phyloP scores from a whole-genome alignment of 1,140 invertebrate genomes.

The Heliconius melpomene region DNA sequence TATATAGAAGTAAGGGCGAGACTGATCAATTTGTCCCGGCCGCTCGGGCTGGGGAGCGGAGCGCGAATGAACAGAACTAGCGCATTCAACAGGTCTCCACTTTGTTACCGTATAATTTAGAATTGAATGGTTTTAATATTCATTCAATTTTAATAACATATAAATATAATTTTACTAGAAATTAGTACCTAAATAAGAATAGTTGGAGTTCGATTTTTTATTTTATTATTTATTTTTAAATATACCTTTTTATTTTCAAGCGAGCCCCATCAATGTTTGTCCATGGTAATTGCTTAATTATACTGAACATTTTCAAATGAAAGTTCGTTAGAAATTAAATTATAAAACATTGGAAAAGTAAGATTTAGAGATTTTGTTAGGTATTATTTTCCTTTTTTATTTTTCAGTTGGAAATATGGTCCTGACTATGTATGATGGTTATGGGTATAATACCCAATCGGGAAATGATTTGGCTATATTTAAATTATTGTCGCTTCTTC shows the following conservation, averaged over 20 bases:
- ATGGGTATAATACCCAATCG: too few relatives aligned
- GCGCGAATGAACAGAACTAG: slow-evolving; percentile 56
- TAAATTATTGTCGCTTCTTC: too few relatives aligned
- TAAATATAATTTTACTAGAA: not conserved
- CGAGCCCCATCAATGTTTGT: too few relatives aligned
- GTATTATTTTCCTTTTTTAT: too few relatives aligned
- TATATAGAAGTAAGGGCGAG: not conserved
- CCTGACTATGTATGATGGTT: too few relatives aligned
- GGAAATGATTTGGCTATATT: too few relatives aligned
- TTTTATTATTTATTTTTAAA: not conserved
- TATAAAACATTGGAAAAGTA: too few relatives aligned
- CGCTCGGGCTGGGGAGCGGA: slow-evolving; percentile 48
- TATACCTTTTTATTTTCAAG: not conserved
- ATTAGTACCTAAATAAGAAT: not conserved
- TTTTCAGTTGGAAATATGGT: too few relatives aligned
- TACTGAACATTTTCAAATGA: too few relatives aligned
- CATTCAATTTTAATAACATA: not conserved
- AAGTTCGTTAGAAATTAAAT: too few relatives aligned
- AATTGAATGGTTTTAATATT: slow-evolving; percentile 18
- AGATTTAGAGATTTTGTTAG: too few relatives aligned
- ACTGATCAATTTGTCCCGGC: slow-evolving; percentile 39
- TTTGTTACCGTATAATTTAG: slow-evolving; percentile 45
- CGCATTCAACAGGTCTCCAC: slow-evolving; percentile 64
- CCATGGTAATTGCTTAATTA: too few relatives aligned
- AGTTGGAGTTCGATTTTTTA: not conserved